Evolutionary conservation across 1,140 invertebrate species (phyloP).

Genomic region (Dreissena rostriformis): DNA sequence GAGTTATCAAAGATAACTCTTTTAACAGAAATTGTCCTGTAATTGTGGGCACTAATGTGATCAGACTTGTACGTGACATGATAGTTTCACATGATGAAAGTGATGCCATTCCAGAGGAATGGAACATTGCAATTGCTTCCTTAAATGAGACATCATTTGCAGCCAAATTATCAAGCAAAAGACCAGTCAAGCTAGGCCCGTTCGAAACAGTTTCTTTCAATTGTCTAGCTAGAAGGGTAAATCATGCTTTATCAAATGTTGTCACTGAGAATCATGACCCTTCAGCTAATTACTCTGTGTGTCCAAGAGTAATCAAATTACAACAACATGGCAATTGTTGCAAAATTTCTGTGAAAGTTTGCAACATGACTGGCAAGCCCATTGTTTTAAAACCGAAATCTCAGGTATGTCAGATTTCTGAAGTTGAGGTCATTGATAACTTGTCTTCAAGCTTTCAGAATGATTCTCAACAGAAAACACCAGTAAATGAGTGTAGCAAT

Average conservation of each 20-base stretch:
- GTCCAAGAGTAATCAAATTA: conserved; percentile 39
- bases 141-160: no score
- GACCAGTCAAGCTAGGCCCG: no score
- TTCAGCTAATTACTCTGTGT: conserved; percentile 10
- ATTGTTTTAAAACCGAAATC: conserved; percentile 34
- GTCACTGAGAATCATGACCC: not conserved
- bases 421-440: conserved; percentile 29
- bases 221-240: no score
- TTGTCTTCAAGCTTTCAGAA: not conserved
- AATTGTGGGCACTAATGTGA: no score
- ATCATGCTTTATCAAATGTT: not conserved
- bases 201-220: no score
- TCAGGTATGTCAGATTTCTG: conserved; percentile 16
- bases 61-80: no score
- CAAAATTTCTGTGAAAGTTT: conserved; percentile 39
- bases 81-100: no score
- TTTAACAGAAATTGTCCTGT: no score
- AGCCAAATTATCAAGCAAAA: no score
- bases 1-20: no score
- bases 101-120: no score
- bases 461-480: not conserved
- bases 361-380: conserved; percentile 47
- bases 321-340: conserved; percentile 4
- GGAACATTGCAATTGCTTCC: no score
- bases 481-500: not conserved